Conservation (phyloP, 2,888 invertebrate genomes). For the Apamea crenata region DNA sequence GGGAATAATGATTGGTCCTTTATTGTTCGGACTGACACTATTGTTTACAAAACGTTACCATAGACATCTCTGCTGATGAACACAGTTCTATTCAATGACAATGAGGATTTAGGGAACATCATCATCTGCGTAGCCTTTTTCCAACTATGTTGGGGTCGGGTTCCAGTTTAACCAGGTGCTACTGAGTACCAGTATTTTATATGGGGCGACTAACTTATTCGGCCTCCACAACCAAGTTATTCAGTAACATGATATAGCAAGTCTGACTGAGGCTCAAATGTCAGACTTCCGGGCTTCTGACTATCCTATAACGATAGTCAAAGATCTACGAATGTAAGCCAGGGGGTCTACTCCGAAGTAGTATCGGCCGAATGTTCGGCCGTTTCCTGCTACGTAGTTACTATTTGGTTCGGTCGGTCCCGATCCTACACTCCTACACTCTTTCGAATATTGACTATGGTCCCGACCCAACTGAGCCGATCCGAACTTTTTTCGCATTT, state of each 20-base stretch:
- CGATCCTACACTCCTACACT: no score
- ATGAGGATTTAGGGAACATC: background rate
- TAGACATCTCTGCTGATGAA: background rate
- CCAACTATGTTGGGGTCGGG: background rate
- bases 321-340: background rate
- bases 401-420: no score
- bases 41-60: background rate
- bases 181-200: background rate
- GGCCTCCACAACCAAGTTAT: background rate
- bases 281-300: background rate
- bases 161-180: background rate
- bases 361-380: no score
- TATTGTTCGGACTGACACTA: background rate
- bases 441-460: no score
- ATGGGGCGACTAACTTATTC: background rate
- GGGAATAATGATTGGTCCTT: background rate
- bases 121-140: background rate
- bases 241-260: background rate
- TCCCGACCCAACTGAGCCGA: no score
- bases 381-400: no score
- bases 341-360: no score
- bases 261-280: background rate
- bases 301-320: background rate
- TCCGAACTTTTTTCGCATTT: no score
- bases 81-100: background rate